A percentile compares a stretch with the other conserved stretches of the same genome.
phyloP scores from a whole-genome alignment of 1,140 invertebrate genomes.

The Drosophila repletoides region DNA sequence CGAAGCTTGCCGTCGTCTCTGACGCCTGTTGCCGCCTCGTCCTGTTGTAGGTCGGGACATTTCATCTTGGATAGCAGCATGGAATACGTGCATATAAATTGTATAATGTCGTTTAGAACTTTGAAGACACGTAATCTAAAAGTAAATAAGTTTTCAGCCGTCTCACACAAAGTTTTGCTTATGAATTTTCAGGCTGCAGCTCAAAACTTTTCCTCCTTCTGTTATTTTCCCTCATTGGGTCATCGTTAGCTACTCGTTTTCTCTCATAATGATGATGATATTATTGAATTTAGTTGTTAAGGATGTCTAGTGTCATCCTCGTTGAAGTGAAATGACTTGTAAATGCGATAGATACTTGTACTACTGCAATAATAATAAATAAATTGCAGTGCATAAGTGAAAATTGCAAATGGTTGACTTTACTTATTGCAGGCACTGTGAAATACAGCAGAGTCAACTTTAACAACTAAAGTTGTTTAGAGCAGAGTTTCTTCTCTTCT shows the following conservation, averaged over 20 bases:
- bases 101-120: slow-evolving; percentile 65
- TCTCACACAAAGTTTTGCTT: slow-evolving; percentile 46
- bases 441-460: too few relatives aligned
- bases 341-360: slow-evolving; percentile 17
- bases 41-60: slow-evolving; percentile 39
- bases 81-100: slow-evolving; percentile 76
- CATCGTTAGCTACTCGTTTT: too few relatives aligned
- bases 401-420: too few relatives aligned
- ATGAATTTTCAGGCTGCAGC: slow-evolving; percentile 29
- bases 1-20: neutral
- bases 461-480: too few relatives aligned
- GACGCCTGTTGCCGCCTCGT: neutral
- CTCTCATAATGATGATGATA: slow-evolving; percentile 39
- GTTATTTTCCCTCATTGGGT: slow-evolving; percentile 18
- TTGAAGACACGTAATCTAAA: slow-evolving; percentile 69
- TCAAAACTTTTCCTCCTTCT: slow-evolving; percentile 29
- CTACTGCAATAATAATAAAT: neutral
- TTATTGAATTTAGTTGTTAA: slow-evolving; percentile 60
- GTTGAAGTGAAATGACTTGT: slow-evolving; percentile 30
- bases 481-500: too few relatives aligned
- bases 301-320: slow-evolving; percentile 9
- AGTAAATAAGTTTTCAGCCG: slow-evolving; percentile 65
- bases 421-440: too few relatives aligned
- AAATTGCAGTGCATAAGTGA: neutral
- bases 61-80: slow-evolving; percentile 60